Percentiles rank a stretch among this genome's conserved stretches.
Evolutionary conservation across 1,140 invertebrate genomes (phyloP).

Genomic region (Drosophila ogumai): DNA sequence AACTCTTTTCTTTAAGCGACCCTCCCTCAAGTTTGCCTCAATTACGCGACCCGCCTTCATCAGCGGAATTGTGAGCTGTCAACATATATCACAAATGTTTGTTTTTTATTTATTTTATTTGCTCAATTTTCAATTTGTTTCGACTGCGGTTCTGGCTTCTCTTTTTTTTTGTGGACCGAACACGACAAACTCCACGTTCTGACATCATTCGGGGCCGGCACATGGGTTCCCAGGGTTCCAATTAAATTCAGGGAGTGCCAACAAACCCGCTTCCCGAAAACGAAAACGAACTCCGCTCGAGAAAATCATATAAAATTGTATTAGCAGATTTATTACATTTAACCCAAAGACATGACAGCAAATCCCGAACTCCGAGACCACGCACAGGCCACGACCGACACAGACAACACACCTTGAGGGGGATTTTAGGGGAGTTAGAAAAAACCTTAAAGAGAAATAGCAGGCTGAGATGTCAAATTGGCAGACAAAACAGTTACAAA

Average conservation of each 20-base stretch:
- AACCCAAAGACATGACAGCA: conserved; percentile 65
- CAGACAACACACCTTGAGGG: conserved; percentile 47
- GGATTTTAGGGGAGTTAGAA: conserved; percentile 1
- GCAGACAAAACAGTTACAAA: conserved; percentile 68
- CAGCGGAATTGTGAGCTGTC: conserved; percentile 21
- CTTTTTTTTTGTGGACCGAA: not conserved
- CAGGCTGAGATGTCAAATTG: conserved; percentile 74
- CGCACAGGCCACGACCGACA: conserved; percentile 51
- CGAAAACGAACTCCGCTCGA: conserved; percentile 19
- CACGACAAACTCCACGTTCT: conserved; percentile 34
- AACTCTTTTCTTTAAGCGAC: not conserved
- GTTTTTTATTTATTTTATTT: conserved; percentile 26
- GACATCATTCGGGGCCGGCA: conserved; percentile 32
- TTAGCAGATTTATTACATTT: conserved; percentile 75
- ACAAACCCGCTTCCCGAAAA: conserved; percentile 35
- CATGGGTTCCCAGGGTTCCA: conserved; percentile 42
- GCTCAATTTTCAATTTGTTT: conserved; percentile 26
- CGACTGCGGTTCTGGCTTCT: not conserved
- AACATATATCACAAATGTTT: conserved; percentile 39
- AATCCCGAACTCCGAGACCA: conserved; percentile 32
- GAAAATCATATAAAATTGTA: conserved; percentile 71
- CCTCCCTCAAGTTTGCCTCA: conserved; percentile 6
- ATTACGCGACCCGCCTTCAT: conserved; percentile 15
- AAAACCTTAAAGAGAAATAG: conserved; percentile 18
- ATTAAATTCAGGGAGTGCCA: conserved; percentile 37